These are phyloP conservation scores for Ophraella communa DNA, from an alignment of 2,888 invertebrate genomes.

Conservation along the genomic window DNA sequence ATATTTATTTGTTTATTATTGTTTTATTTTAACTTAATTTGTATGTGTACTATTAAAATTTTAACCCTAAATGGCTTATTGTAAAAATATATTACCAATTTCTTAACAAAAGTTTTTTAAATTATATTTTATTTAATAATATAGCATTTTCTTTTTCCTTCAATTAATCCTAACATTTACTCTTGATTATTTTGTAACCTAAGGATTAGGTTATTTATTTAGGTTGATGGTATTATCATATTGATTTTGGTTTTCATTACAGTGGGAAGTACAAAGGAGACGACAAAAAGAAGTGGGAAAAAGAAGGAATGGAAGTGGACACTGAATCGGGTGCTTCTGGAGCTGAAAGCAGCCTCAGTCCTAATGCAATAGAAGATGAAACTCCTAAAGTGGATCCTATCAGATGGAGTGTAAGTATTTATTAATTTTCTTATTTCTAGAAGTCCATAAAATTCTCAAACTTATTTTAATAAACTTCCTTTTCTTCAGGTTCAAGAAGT, in stretches of 20 bases:
- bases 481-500: constrained; percentile 78
- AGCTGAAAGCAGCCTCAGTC: constrained; percentile 59
- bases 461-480: neutral
- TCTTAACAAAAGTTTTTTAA: no score
- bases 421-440: neutral
- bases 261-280: constrained; percentile 53
- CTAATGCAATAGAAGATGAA: constrained; percentile 57
- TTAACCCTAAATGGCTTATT: no score
- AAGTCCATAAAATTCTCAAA: neutral
- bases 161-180: no score
- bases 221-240: neutral
- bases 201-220: no score
- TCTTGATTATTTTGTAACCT: no score
- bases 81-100: no score
- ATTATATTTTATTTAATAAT: no score
- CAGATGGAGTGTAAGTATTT: constrained; percentile 68
- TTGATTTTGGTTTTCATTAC: constrained; percentile 31
- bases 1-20: no score
- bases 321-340: constrained; percentile 59
- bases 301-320: constrained; percentile 57
- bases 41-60: no score
- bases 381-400: constrained; percentile 67
- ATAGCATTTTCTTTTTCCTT: no score
- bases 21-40: no score
- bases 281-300: constrained; percentile 55